phyloP scores from a whole-genome alignment of 2,797 vertebrate species.

The Tachyglossus aculeatus region DNA sequence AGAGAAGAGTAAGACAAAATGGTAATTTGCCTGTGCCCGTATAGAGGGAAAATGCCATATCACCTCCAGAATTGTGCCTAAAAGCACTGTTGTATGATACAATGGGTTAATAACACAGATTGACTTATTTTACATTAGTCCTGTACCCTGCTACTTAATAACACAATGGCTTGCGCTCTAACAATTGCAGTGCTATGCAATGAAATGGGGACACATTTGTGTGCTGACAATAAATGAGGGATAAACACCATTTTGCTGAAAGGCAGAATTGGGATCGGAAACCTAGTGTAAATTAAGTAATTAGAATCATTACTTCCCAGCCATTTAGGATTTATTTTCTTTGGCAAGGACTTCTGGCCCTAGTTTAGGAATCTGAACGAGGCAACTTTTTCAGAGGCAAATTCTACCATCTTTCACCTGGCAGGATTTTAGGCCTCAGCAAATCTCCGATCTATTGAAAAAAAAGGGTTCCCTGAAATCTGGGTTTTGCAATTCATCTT shows the following conservation, averaged over 20 bases:
- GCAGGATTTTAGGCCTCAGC: neutral
- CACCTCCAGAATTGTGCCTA: neutral
- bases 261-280: conserved; percentile 44
- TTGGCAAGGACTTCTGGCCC: neutral
- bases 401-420: conserved; percentile 11
- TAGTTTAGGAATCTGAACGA: conserved; percentile 11
- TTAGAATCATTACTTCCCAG: conserved; percentile 53
- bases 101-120: neutral
- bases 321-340: conserved; percentile 39
- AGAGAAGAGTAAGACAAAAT: neutral
- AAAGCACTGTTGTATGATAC: neutral
- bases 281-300: conserved; percentile 50
- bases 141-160: conserved; percentile 12
- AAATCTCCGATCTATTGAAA: neutral
- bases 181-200: neutral
- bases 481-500: too few relatives aligned
- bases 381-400: conserved; percentile 1
- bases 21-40: neutral
- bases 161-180: neutral
- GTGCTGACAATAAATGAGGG: conserved; percentile 44
- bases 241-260: conserved; percentile 49
- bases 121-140: conserved; percentile 31
- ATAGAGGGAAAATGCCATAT: neutral
- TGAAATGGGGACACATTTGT: conserved; percentile 31
- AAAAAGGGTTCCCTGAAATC: too few relatives aligned